These are phyloP conservation scores for Hippopotamyrus pictus DNA, from an alignment of 2,797 vertebrate species.

Conservation along the genomic window DNA sequence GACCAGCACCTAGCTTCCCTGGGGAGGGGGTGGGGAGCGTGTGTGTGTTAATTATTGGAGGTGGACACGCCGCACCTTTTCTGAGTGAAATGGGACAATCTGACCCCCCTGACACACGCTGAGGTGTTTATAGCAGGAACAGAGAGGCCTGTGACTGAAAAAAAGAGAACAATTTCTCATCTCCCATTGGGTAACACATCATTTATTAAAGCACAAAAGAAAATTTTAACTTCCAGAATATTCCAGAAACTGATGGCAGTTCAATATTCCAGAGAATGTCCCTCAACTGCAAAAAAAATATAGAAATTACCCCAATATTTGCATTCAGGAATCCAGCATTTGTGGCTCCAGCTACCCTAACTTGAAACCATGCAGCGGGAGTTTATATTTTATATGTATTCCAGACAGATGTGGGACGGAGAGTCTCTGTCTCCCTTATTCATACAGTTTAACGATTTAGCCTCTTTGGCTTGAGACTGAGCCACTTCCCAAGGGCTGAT, in stretches of 20 bases:
- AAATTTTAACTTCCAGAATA: neutral
- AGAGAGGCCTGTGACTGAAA: slow-evolving; percentile 9
- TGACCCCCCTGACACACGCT: slow-evolving; percentile 6
- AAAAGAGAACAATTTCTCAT: neutral
- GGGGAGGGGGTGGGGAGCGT: neutral
- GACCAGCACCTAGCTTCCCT: neutral
- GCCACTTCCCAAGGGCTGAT: neutral
- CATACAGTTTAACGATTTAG: slow-evolving; percentile 15
- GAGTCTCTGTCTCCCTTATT: slow-evolving; percentile 37
- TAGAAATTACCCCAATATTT: neutral
- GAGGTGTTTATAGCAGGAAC: slow-evolving; percentile 22
- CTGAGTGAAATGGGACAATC: neutral
- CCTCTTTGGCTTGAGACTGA: neutral
- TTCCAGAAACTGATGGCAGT: neutral
- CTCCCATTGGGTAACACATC: neutral
- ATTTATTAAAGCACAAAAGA: neutral
- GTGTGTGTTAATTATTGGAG: neutral
- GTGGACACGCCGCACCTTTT: neutral
- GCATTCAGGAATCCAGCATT: neutral
- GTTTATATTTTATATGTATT: slow-evolving; percentile 29
- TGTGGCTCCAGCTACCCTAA: neutral
- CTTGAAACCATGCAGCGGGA: slow-evolving; percentile 15
- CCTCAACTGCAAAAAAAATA: neutral
- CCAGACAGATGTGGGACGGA: slow-evolving; percentile 29
- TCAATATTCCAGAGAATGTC: neutral